phyloP scores from a whole-genome alignment of 2,113 vertebrate genomes.

The Sisor rabdophorus region DNA sequence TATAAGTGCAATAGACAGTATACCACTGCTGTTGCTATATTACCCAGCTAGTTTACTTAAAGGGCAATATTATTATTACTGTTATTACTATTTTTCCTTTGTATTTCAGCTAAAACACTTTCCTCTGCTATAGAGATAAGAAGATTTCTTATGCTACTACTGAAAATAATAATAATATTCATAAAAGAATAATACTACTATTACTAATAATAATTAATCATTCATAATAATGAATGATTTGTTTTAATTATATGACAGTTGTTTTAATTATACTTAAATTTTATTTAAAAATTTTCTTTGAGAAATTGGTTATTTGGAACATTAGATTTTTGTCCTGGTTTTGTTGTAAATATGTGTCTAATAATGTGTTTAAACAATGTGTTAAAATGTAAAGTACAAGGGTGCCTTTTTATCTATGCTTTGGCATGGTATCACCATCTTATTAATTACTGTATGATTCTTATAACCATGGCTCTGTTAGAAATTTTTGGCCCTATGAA shows the following conservation, averaged over 20 bases:
- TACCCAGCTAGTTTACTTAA: background rate
- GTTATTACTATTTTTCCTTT: background rate
- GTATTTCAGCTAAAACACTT: too few relatives aligned
- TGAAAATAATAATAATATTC: too few relatives aligned
- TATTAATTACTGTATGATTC: slow-evolving; percentile 6
- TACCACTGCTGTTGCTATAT: background rate
- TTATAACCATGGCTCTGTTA: background rate
- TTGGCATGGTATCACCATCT: slow-evolving; percentile 22
- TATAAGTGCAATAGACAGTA: background rate
- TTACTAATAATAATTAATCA: too few relatives aligned
- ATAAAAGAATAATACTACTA: too few relatives aligned
- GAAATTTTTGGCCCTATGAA: too few relatives aligned
- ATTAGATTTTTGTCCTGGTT: background rate
- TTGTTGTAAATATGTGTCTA: background rate
- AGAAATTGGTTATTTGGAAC: too few relatives aligned
- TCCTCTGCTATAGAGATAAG: too few relatives aligned
- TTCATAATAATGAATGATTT: too few relatives aligned
- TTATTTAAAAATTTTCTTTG: too few relatives aligned
- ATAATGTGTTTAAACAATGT: background rate
- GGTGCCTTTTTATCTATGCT: background rate
- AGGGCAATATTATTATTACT: background rate
- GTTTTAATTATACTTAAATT: too few relatives aligned
- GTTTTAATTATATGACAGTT: too few relatives aligned
- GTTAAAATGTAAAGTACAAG: background rate
- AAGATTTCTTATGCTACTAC: too few relatives aligned